Evolutionary conservation across 2,113 vertebrate genomes (phyloP).

Genomic region (Microcebus jonahi): DNA sequence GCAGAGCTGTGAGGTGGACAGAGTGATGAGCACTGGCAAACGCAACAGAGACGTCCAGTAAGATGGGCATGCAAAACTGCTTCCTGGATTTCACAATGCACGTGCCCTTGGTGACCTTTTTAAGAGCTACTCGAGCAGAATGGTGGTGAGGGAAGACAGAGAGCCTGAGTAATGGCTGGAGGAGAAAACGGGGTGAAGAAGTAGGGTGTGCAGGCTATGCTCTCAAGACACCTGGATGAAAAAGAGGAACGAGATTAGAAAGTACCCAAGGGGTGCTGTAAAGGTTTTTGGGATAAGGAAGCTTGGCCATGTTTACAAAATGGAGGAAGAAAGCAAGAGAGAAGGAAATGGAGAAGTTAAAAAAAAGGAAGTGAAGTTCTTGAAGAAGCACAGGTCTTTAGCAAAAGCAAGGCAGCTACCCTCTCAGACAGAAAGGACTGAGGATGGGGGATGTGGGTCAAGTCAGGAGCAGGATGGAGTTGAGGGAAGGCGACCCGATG

Average conservation of each 20-base stretch:
- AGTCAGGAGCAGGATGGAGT: neutral
- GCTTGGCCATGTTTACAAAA: neutral
- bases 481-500: neutral
- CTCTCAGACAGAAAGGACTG: neutral
- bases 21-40: neutral
- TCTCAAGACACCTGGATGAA: neutral
- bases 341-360: neutral
- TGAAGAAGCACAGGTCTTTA: neutral
- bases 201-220: neutral
- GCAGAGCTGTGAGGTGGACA: neutral
- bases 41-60: neutral
- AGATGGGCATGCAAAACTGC: neutral
- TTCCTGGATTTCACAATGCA: neutral
- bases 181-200: neutral
- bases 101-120: neutral
- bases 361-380: neutral
- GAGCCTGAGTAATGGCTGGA: neutral
- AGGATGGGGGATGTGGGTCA: neutral
- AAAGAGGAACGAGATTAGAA: neutral
- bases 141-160: neutral
- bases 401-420: neutral
- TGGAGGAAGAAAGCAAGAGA: neutral
- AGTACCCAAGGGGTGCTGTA: neutral
- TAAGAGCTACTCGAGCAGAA: neutral
- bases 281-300: neutral